Base-by-base conservation (phyloP, 2,797 vertebrate genomes). In the Liparis tanakae region DNA sequence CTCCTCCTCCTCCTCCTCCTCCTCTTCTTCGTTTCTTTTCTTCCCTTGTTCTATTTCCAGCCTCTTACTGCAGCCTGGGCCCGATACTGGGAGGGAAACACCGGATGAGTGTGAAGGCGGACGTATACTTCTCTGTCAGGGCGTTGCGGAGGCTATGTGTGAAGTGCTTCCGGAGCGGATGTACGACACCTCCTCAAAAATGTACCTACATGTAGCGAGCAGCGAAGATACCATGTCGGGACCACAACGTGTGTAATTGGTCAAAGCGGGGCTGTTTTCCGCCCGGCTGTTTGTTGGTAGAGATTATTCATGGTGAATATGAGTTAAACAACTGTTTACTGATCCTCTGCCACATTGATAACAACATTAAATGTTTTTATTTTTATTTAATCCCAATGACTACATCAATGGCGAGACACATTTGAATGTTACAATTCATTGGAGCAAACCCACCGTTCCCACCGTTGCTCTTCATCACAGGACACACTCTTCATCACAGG, bases 1-100 rank as follows among this genome's bases (percentile, higher is more conserved):
- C n/a, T 66, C 54, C 81, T 67, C 56, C 72, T 63, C 51, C 43
- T 54, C 74, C 51, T 48, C 51, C 74, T 58, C 59, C 58, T 64
- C 44, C 51, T 48, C 51, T 72, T 58, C 59, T 61, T 64, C 44
- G n/a, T 79, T 75, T 77, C 41, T 80, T 79, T 74, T 67, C 57
- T 83, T 82, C 76, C 58, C 10, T 74, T 72, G 62, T 74, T 91
- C 89, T 92, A 92, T 93, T 93, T 93, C 67, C 54, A 87, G 87
- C 85, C 55, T 56, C 70, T 77, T 55, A 73, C 70, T 75, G 70
- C 66, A 72, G 85, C 85, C 65, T 15, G 51, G 54, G 72, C 67
- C 72, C 60, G 77, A 85, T 82, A 81, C 71, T 65, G 66, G 50
- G 69, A 82, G 60, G 78, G 70, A 80, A 82, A 57, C 55, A 37